Base-by-base conservation (phyloP, 2,888 invertebrate species). In the Parnassius apollo region DNA sequence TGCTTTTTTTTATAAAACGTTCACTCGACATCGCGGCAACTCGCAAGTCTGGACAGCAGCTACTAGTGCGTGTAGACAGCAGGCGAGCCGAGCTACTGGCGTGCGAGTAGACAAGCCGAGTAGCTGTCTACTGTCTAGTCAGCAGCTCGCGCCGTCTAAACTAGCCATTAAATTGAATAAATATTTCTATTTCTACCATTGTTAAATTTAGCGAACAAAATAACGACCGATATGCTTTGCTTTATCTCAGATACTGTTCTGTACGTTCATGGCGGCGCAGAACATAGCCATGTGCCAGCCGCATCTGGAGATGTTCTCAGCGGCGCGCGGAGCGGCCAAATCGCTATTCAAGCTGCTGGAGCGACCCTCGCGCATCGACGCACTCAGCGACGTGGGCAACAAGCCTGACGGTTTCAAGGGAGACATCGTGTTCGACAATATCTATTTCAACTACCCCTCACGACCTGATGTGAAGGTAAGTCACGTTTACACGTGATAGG, bases 381-480 rank as follows among this genome's bases (percentile, higher is more conserved):
- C 87, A 2, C 64, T 89, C 18, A 64, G 65, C 0, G 75, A 77
- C 2, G 22, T 22, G 1, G 91, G 92, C 0, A 94, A 94, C 2
- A 93, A 86, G 64, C 94, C 94, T 0, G 78, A 86, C 0, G 68
- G 67, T 1, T 91, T 94, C 46, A 78, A 71, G 0, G 97, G 97
- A 0, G 93, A 94, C 57, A 94, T 97, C 50, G 89, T 92, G 64
- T 95, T 97, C 74, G 92, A 93, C 64, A 92, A 95, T 71, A 88
- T 97, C 2, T 92, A 94, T 73, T 97, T 97, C 76, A 93, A 93
- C 57, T 97, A 97, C 78, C 97, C 97, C 0, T 94, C 96, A 0
- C 83, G 97, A 53, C 93, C 94, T 22, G 95, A 96, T 75, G 94
- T 96, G 0, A 93, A 93, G 87, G 95, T 94, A 65, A 9, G 52